Evolutionary conservation across 2,113 vertebrate species (phyloP), one percentile per base, ranked within the genome.

Genomic region (Hippolais icterina): DNA sequence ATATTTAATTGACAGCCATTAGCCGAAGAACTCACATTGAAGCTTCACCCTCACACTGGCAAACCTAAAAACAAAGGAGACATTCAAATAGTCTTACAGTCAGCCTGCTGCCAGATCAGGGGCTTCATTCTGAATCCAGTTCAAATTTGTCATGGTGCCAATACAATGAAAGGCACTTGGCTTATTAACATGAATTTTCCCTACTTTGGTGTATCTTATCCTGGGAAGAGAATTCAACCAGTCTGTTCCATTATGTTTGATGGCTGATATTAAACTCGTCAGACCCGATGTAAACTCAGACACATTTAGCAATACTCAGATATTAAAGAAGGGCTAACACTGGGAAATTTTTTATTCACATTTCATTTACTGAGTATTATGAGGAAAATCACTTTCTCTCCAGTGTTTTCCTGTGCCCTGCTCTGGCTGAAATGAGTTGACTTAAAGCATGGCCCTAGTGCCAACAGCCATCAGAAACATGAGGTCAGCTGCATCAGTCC

Each of bases 161-260:
- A 41, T 5, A 11, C 50, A 76, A 65, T 21, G 37, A 82, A 80
- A 92, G 17, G 12, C 27, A 83, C 31, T 79, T 9, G 2, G 25
- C 64, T 88, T 80, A 86, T 72, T 83, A 87, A 54, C 21, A 42
- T 19, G 17, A 84, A 80, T 70, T 0, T 0, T 71, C 70, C 27
- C 47, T 33, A 15, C 47, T 78, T 84, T 27, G 16, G 17, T 28
- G 9, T 41, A 53, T 56, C 29, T 47, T 80, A 60, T 22, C 57
- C 66, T 2, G 3, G 75, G 54, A 95, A 76, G 54, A 25, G 17
- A 88, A 88, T 72, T 75, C 65, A 64, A 52, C 23, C 70, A 75
- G 39, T 39, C 89, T 83, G 66, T 19, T 88, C n/a, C 63, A 44
- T 76, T 84, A 74, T 10, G 16, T 89, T 91, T 76, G 50, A 83